phyloP scores from a whole-genome alignment of 2,113 vertebrate species.

The Machaerirhynchus nigripectus region DNA sequence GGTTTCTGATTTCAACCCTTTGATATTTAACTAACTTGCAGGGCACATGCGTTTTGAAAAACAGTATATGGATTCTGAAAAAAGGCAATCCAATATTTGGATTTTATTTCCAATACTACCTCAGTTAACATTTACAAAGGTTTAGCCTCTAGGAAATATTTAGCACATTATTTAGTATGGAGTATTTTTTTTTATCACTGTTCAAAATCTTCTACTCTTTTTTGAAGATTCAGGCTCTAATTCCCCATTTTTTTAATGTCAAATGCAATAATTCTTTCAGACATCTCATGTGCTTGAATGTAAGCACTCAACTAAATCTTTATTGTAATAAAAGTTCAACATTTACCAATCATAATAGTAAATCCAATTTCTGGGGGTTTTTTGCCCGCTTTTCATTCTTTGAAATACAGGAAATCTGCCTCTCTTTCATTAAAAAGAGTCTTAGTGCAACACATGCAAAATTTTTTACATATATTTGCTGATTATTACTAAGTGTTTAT shows the following conservation, averaged over 20 bases:
- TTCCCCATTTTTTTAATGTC: neutral
- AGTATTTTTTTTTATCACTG: neutral
- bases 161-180: neutral
- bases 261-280: neutral
- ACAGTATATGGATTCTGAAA: neutral
- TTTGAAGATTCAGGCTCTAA: neutral
- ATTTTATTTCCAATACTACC: neutral
- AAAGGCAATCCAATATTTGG: neutral
- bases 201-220: neutral
- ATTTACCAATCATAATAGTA: neutral
- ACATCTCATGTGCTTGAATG: neutral
- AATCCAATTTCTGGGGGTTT: neutral
- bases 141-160: neutral
- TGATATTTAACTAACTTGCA: constrained; percentile 19
- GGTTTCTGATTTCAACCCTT: neutral
- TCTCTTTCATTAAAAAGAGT: neutral
- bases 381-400: neutral
- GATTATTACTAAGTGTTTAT: neutral
- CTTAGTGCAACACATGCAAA: neutral
- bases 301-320: neutral
- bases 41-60: neutral
- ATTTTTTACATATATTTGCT: neutral
- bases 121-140: neutral
- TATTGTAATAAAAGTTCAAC: neutral
- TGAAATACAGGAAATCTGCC: neutral